phyloP scores from a whole-genome alignment of 2,888 invertebrate genomes.

The Rotaria macrura region DNA sequence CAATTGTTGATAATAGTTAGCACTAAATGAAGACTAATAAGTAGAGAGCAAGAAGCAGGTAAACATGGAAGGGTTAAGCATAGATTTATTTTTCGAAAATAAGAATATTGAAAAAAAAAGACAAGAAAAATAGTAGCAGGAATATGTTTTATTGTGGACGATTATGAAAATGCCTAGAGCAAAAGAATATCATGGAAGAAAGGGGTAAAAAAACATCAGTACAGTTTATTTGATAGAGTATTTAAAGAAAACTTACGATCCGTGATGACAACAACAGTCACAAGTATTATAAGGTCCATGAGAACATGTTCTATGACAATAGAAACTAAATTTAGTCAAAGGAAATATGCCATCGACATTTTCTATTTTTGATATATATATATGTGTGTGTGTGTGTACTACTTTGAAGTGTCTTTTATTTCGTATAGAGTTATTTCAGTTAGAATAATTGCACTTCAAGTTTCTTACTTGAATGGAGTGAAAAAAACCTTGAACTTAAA shows the following conservation, averaged over 20 bases:
- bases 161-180: background rate
- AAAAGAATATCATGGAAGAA: background rate
- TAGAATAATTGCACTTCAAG: background rate
- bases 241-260: background rate
- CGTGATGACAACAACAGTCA: background rate
- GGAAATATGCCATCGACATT: background rate
- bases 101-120: too few relatives aligned
- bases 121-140: too few relatives aligned
- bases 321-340: background rate
- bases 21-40: background rate
- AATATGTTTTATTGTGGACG: background rate
- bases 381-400: too few relatives aligned
- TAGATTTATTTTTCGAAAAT: too few relatives aligned
- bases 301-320: background rate
- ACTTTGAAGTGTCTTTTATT: background rate
- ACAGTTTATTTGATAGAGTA: too few relatives aligned
- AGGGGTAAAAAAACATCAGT: background rate
- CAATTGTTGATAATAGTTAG: constrained; percentile 7
- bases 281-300: background rate
- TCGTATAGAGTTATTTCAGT: background rate
- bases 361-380: background rate
- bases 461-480: background rate
- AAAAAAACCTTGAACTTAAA: background rate
- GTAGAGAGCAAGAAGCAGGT: background rate
- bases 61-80: background rate